Base-by-base conservation (phyloP, 37 sponge, comb jelly and placozoan genomes). In the Crambe crambe region DNA sequence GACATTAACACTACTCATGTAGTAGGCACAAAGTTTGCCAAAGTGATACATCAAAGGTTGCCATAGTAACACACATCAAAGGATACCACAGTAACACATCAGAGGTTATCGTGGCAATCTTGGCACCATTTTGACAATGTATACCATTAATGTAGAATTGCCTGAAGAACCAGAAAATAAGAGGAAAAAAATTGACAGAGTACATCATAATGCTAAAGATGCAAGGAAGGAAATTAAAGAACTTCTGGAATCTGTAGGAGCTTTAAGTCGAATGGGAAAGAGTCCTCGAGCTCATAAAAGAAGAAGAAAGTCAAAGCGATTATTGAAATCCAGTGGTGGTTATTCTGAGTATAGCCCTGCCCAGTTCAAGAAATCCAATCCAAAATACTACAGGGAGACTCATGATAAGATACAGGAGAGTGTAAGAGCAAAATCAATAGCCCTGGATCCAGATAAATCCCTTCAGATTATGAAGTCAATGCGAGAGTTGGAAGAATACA, bases 241-340 rank as follows among this genome's bases (percentile, higher is more conserved):
- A 2, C 34, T 65, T 18, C 10, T 65, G 66, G 32, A 31, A 5
- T 65, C 66, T 65, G 66, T 65, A 30, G 66, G 66, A 65, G 66
- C 66, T 31, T 12, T 3, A 23, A 2, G 3, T 18, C 3, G 59
- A 2, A 4, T 3, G 59, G 25, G 20, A 26, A 4, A 58, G 8
- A 18, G 26, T 4, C 20, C 2, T 12, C 3, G 59, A 26, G 1
- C 2, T 31, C 2, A 31, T 31, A 9, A 30, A 31, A 30, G 15
- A 6, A 30, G 9, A 65, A 2, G 31, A 30, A 29, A 2, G 10
- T 20, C 34, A 18, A 31, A 17, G 3, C 2, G 17, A 32, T 4
- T 21, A 25, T 20, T 25, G 17, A 22, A 60, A 60, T 6, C 6
- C 10, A 12, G 6, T 12, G 6, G 10, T 12, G 6, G 12, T 47